phyloP scores from a whole-genome alignment of 1,140 invertebrate species.

The Ceratosolen fusciceps region DNA sequence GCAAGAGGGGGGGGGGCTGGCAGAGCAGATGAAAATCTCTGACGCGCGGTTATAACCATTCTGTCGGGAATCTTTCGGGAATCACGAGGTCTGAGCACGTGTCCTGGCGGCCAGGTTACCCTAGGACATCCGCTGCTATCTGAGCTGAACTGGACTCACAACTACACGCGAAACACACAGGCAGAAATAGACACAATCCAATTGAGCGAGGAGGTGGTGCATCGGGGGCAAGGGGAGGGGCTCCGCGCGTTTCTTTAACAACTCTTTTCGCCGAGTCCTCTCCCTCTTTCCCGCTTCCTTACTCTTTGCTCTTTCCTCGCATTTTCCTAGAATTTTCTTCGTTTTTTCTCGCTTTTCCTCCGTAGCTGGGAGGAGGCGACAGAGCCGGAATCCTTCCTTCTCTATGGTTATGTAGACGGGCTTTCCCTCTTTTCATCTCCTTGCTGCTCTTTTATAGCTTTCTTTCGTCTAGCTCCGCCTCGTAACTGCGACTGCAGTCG shows the following conservation, averaged over 20 bases:
- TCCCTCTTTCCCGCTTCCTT: slow-evolving; percentile 13
- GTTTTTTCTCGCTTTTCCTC: background rate
- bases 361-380: too few species aligned
- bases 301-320: too few species aligned
- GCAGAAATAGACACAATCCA: background rate
- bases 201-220: too few species aligned
- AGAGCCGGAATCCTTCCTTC: background rate
- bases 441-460: slow-evolving; percentile 45
- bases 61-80: slow-evolving; percentile 37
- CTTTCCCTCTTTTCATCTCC: slow-evolving; percentile 43
- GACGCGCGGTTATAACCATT: slow-evolving; percentile 37
- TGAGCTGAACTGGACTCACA: too few species aligned
- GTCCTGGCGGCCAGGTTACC: too few species aligned
- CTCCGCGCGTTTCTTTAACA: background rate
- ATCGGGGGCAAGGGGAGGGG: background rate
- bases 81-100: too few species aligned
- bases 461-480: slow-evolving; percentile 31
- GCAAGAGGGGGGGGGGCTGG: background rate
- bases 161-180: background rate
- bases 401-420: background rate
- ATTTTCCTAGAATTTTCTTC: too few species aligned
- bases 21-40: slow-evolving; percentile 44
- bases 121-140: too few species aligned
- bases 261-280: slow-evolving; percentile 35
- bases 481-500: slow-evolving; percentile 2